Evolutionary conservation across 2,888 invertebrate genomes (phyloP).

Genomic region (Xanthorhoe spadicearia): DNA sequence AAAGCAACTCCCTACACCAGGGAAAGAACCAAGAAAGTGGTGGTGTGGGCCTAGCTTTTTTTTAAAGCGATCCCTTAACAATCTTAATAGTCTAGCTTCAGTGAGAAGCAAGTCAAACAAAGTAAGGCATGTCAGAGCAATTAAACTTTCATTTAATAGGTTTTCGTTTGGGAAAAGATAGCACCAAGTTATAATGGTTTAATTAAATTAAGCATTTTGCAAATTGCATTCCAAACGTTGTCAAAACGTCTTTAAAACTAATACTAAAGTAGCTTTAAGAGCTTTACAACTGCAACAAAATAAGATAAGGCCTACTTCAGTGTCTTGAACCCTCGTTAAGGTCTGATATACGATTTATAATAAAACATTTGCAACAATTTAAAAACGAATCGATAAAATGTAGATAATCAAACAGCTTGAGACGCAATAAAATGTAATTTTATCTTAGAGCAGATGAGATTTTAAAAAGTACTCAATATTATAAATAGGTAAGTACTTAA

Average conservation of each 20-base stretch:
- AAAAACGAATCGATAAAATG: conserved; percentile 79
- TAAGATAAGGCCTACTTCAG: conserved; percentile 79
- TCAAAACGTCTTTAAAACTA: conserved; percentile 24
- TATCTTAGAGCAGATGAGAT: background rate
- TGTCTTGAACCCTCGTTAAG: conserved; percentile 75
- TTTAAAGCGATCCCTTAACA: too few relatives aligned
- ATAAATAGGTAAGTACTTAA: too few relatives aligned
- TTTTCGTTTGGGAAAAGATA: background rate
- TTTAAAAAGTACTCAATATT: background rate
- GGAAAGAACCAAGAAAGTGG: too few relatives aligned
- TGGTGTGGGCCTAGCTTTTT: too few relatives aligned
- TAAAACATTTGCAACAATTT: conserved; percentile 83
- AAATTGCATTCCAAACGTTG: background rate
- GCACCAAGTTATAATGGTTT: background rate
- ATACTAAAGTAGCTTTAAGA: conserved; percentile 53
- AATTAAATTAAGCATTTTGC: background rate
- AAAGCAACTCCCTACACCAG: too few relatives aligned
- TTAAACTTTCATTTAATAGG: too few relatives aligned
- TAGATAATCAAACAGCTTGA: conserved; percentile 66
- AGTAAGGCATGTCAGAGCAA: too few relatives aligned
- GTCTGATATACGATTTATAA: conserved; percentile 80
- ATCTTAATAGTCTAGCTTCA: too few relatives aligned
- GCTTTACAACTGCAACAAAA: conserved; percentile 72
- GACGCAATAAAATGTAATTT: background rate
- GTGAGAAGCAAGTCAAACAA: too few relatives aligned